These are phyloP conservation scores for Phataginus tricuspis DNA, from an alignment of 2,797 vertebrate species.

Conservation along the genomic window DNA sequence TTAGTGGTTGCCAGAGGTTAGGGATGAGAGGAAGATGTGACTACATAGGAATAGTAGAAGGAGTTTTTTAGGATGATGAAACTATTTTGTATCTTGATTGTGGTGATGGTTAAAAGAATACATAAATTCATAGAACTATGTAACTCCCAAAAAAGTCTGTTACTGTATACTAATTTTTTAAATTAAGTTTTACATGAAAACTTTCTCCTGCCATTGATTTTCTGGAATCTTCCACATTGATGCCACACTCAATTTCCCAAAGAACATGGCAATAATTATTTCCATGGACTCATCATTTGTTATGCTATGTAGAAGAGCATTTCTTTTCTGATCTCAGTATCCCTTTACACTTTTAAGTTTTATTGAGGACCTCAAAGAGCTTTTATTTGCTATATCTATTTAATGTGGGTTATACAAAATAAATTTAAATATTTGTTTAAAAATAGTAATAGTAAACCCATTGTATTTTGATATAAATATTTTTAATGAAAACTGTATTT, in stretches of 20 bases:
- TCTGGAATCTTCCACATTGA: conserved; percentile 12
- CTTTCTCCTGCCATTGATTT: conserved; percentile 4
- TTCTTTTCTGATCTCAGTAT: conserved; percentile 1
- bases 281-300: not conserved
- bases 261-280: not conserved
- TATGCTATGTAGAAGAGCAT: not conserved
- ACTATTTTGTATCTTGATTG: not conserved
- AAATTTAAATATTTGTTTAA: no score
- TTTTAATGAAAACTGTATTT: conserved; percentile 24
- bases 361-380: not conserved
- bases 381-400: not conserved
- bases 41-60: not conserved
- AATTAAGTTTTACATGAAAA: not conserved
- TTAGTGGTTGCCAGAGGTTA: not conserved
- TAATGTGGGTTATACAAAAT: not conserved
- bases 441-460: conserved; percentile 5
- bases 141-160: not conserved
- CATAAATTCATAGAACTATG: not conserved
- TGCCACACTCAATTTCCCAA: not conserved
- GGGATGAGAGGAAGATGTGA: not conserved
- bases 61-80: not conserved
- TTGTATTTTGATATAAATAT: conserved; percentile 4
- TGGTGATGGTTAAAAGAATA: conserved; percentile 20
- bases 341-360: not conserved
- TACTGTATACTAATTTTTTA: not conserved